Percentiles rank a stretch among this genome's conserved stretches.
Conservation (phyloP, 2,888 invertebrate genomes). For the Thymelicus acteon region DNA sequence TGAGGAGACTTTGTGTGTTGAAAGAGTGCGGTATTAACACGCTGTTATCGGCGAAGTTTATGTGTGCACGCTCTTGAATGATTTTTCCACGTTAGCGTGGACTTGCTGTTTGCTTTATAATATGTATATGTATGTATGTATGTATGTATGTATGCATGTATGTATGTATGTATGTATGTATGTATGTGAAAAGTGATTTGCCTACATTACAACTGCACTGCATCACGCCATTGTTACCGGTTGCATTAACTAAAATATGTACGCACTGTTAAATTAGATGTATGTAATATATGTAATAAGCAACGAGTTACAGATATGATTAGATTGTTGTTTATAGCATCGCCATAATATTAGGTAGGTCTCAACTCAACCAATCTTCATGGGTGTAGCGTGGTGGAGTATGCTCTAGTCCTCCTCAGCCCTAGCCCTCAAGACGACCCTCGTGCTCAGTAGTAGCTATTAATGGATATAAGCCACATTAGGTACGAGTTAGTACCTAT, state of each 20-base stretch:
- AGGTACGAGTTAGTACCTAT: too few species aligned
- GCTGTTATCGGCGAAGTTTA: slow-evolving; percentile 64
- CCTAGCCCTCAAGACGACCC: too few species aligned
- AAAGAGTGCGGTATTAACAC: slow-evolving; percentile 52
- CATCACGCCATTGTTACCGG: not conserved
- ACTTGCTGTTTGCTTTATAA: slow-evolving; percentile 14
- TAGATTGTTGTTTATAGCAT: too few species aligned
- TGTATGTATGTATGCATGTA: slow-evolving; percentile 19
- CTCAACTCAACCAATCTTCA: too few species aligned
- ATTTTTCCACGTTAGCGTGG: slow-evolving; percentile 53
- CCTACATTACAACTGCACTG: slow-evolving; percentile 5
- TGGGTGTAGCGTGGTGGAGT: too few species aligned
- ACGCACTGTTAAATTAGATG: not conserved
- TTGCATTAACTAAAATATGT: not conserved
- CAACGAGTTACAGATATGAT: too few species aligned
- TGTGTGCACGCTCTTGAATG: slow-evolving; percentile 57
- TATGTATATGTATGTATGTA: slow-evolving; percentile 6
- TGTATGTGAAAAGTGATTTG: slow-evolving; percentile 16
- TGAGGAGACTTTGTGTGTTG: slow-evolving; percentile 14
- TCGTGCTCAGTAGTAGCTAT: too few species aligned
- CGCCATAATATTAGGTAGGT: too few species aligned
- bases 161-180: slow-evolving; percentile 9
- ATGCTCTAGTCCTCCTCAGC: too few species aligned
- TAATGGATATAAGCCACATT: too few species aligned
- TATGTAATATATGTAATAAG: too few species aligned